A percentile compares a stretch with the other conserved stretches of the same genome.
These are phyloP conservation scores for Chiloscyllium plagiosum DNA, from an alignment of 2,113 vertebrate genomes.

Conservation along the genomic window DNA sequence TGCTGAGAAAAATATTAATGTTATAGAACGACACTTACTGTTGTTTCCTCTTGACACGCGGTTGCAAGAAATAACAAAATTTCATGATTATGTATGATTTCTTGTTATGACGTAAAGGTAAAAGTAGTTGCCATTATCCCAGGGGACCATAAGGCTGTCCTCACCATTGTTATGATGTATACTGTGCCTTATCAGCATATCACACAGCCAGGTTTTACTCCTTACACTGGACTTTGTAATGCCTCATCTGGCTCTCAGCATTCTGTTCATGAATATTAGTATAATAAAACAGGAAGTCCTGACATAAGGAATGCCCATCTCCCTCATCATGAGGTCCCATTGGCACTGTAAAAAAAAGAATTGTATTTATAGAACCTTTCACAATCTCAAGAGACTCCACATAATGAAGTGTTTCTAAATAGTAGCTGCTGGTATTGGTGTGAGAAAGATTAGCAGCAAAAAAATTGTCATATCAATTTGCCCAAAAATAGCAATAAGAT, in stretches of 20 bases:
- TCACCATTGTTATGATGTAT: too few species aligned
- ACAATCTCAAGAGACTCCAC: not conserved
- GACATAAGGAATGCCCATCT: not conserved
- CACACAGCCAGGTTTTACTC: too few species aligned
- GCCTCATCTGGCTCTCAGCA: not conserved
- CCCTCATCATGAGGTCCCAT: not conserved
- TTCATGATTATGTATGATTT: too few species aligned
- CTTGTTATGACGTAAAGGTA: too few species aligned
- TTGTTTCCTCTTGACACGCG: too few species aligned
- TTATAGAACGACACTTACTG: too few species aligned
- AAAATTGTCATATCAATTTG: not conserved
- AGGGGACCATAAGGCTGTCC: too few species aligned
- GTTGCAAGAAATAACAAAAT: too few species aligned
- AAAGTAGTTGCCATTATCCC: too few species aligned
- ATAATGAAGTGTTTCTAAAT: not conserved
- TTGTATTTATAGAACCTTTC: not conserved
- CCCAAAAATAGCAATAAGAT: not conserved
- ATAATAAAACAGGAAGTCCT: not conserved
- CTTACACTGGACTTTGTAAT: not conserved
- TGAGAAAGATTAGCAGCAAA: not conserved
- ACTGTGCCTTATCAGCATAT: too few species aligned
- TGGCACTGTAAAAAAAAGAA: not conserved
- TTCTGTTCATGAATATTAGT: not conserved
- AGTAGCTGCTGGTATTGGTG: not conserved
- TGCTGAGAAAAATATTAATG: too few species aligned